These are phyloP conservation scores for Himantopus leucocephalus DNA, from an alignment of 2,113 vertebrate genomes.

Conservation along the genomic window DNA sequence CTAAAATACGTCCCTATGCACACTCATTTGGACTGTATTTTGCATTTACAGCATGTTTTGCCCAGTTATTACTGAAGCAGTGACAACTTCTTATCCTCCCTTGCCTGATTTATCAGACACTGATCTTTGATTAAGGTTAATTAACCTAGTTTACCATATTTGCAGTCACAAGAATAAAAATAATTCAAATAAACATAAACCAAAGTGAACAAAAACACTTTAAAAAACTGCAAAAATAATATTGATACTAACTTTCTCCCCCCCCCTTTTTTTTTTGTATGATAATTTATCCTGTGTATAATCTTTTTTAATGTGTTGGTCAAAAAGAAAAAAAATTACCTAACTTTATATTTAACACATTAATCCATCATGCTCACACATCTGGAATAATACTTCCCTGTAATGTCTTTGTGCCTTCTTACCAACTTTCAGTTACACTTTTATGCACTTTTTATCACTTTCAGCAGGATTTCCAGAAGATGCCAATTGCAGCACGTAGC, in stretches of 20 bases:
- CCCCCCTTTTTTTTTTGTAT: neutral
- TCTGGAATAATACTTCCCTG: neutral
- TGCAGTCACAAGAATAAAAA: neutral
- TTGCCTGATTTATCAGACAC: accelerated
- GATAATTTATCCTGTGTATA: neutral
- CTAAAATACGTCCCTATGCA: neutral
- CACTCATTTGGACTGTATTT: neutral
- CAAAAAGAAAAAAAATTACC: neutral
- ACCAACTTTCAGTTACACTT: neutral
- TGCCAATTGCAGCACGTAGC: neutral
- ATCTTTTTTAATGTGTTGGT: neutral
- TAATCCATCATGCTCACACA: neutral
- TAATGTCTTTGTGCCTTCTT: neutral
- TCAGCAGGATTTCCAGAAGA: neutral
- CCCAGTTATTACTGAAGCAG: neutral
- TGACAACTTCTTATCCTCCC: neutral
- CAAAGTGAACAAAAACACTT: neutral
- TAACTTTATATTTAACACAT: neutral
- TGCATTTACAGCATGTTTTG: neutral
- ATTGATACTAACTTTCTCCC: neutral
- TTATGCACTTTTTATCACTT: neutral
- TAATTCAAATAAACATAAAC: neutral
- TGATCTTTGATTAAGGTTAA: neutral
- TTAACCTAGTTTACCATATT: neutral
- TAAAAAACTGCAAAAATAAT: neutral